A percentile compares a stretch with the other conserved stretches of the same genome.
Conservation (phyloP, 2,797 vertebrate species). For the Lacerta bilineata region DNA sequence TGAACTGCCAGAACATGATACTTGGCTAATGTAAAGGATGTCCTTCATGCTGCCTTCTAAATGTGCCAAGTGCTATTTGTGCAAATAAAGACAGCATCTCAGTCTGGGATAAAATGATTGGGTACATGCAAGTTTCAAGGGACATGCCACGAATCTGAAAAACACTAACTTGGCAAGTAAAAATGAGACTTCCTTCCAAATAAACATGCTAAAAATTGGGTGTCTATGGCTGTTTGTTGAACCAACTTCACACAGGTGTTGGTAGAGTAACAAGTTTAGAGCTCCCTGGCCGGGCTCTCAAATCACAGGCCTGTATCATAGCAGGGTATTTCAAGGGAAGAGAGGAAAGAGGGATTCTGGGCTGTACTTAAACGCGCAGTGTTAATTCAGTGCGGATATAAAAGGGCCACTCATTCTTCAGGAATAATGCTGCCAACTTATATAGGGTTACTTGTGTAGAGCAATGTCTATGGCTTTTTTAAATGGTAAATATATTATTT, state of each 20-base stretch:
- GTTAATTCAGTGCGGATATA: neutral
- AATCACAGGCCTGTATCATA: neutral
- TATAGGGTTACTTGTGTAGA: too few species aligned
- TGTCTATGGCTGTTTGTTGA: neutral
- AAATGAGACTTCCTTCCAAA: neutral
- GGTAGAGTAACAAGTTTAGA: neutral
- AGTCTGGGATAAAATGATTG: slow-evolving; percentile 22
- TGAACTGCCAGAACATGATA: neutral
- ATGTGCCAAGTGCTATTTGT: slow-evolving; percentile 11
- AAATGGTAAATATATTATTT: too few species aligned
- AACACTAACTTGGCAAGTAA: neutral
- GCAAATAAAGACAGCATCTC: slow-evolving; percentile 36
- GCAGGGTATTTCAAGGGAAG: neutral
- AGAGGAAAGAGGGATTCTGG: neutral
- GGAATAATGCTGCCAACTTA: too few species aligned
- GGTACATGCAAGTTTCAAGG: neutral
- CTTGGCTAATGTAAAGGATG: slow-evolving; percentile 27
- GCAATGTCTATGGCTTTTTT: too few species aligned
- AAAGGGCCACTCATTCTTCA: too few species aligned
- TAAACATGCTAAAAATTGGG: neutral
- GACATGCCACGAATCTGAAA: neutral
- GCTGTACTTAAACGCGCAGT: neutral
- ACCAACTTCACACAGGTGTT: neutral
- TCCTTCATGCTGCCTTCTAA: slow-evolving; percentile 11
- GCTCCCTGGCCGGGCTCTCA: neutral